A percentile compares a stretch with the other conserved stretches of the same genome.
Evolutionary conservation across 1,140 invertebrate genomes (phyloP).

Genomic region (Drosophila malerkotliana): DNA sequence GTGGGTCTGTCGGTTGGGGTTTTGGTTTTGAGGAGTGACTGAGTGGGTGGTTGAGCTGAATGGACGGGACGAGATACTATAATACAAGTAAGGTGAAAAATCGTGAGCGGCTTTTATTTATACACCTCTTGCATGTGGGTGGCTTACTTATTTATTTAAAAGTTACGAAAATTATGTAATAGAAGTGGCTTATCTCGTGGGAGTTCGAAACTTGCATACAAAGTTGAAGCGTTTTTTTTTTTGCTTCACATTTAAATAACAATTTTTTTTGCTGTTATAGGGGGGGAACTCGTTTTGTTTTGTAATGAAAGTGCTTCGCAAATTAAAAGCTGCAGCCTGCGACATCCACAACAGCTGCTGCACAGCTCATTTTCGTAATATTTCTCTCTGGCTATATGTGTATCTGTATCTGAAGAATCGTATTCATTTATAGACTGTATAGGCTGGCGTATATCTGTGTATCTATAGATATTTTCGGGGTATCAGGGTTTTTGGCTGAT

Average conservation of each 20-base stretch:
- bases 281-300: background rate
- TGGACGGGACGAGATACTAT: constrained; percentile 7
- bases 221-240: background rate
- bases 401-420: constrained; percentile 4
- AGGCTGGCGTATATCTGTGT: constrained; percentile 18
- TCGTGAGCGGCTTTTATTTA: constrained; percentile 28
- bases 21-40: background rate
- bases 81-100: constrained; percentile 39
- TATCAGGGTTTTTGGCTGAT: constrained; percentile 40
- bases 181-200: background rate
- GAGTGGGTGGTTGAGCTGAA: background rate
- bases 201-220: constrained; percentile 1
- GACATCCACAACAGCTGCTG: constrained; percentile 30
- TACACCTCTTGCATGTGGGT: constrained; percentile 24
- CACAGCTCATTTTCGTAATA: constrained; percentile 23
- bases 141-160: constrained; percentile 38
- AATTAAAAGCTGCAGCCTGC: constrained; percentile 8
- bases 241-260: background rate
- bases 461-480: constrained; percentile 35
- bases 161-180: constrained; percentile 31
- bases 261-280: background rate
- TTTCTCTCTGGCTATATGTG: constrained; percentile 7
- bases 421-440: constrained; percentile 44
- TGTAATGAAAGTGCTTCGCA: background rate
- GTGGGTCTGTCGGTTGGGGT: background rate